Percentiles rank a stretch among this genome's conserved stretches.
These are phyloP conservation scores for Operophtera brumata DNA, from an alignment of 2,888 invertebrate species.

Conservation along the genomic window DNA sequence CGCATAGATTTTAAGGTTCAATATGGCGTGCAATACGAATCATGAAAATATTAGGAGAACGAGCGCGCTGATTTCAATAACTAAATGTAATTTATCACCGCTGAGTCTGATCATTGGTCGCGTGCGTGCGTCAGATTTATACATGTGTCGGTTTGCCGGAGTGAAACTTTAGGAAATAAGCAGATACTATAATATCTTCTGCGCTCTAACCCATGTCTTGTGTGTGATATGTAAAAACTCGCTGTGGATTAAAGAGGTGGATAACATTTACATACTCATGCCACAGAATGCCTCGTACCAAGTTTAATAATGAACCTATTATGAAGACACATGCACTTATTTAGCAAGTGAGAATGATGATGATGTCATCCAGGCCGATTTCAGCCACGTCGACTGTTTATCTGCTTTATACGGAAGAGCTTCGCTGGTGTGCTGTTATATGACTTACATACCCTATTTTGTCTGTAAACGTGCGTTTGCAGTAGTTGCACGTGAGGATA, in stretches of 20 bases:
- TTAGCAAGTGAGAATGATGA: neutral
- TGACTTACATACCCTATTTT: no score
- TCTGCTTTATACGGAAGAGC: no score
- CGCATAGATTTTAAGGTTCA: neutral
- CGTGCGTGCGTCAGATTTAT: neutral
- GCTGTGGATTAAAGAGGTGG: neutral
- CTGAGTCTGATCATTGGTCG: neutral
- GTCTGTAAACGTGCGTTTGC: no score
- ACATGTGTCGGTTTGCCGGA: neutral
- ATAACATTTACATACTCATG: neutral
- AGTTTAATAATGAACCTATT: neutral
- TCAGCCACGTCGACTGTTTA: no score
- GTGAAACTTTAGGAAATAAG: neutral
- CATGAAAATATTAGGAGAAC: neutral
- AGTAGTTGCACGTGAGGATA: no score
- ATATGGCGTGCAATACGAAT: neutral
- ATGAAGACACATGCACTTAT: neutral
- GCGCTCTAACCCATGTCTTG: neutral
- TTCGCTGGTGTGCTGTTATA: no score
- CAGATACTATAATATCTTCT: neutral
- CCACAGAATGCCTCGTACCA: neutral
- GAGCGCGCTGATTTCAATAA: neutral
- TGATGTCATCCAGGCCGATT: no score
- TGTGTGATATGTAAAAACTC: constrained; percentile 5
- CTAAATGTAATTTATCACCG: neutral